Conservation (phyloP, 2,888 invertebrate species). For the Ornithoptera alexandrae region DNA sequence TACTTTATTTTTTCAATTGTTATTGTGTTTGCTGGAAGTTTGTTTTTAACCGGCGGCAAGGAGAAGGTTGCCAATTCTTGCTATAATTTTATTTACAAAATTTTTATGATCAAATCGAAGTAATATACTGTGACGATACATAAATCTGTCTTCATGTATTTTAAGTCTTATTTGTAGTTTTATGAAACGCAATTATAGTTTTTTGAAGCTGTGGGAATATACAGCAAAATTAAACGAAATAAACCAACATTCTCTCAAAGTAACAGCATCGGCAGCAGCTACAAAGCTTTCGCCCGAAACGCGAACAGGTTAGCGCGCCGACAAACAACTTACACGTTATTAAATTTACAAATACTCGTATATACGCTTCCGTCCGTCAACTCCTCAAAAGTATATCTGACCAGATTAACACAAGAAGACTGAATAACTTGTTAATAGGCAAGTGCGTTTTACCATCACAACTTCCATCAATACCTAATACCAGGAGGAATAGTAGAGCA, state of each 20-base stretch:
- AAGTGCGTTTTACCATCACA: too few relatives aligned
- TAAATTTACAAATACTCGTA: conserved; percentile 19
- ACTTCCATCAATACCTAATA: too few relatives aligned
- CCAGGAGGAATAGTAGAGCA: too few relatives aligned
- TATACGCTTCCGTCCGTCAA: not conserved
- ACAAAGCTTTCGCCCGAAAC: conserved; percentile 22
- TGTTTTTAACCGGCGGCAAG: not conserved
- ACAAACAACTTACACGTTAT: conserved; percentile 25
- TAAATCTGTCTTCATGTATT: not conserved
- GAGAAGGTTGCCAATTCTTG: too few relatives aligned
- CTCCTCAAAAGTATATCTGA: not conserved
- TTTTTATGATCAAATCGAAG: not conserved
- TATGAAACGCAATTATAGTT: not conserved
- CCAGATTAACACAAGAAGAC: not conserved
- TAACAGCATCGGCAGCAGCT: conserved; percentile 12
- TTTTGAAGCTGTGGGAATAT: not conserved
- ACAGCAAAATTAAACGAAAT: conserved; percentile 1
- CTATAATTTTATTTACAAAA: too few relatives aligned
- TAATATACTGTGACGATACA: not conserved
- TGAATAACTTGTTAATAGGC: too few relatives aligned
- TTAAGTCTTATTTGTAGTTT: not conserved
- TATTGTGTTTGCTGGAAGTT: not conserved
- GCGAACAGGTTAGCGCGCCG: conserved; percentile 17
- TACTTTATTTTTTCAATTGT: not conserved
- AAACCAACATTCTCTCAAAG: conserved; percentile 12